A percentile compares a stretch with the other conserved stretches of the same genome.
These are phyloP conservation scores for Salmo trutta DNA, from an alignment of 2,797 vertebrate species.

Conservation along the genomic window DNA sequence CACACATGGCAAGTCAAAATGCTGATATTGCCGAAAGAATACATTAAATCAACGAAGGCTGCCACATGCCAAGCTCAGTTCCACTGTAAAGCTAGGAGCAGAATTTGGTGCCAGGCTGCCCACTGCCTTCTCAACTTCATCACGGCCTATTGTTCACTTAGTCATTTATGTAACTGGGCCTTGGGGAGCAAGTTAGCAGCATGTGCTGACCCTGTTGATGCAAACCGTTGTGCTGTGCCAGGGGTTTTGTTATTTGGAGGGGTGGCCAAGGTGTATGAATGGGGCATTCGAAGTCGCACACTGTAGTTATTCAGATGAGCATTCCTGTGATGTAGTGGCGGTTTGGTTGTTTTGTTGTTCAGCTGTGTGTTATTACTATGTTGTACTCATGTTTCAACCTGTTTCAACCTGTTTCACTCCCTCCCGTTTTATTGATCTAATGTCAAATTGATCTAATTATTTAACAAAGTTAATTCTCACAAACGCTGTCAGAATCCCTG, in stretches of 20 bases:
- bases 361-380: background rate
- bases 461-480: background rate
- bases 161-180: background rate
- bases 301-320: background rate
- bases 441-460: background rate
- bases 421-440: background rate
- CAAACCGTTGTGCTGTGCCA: constrained; percentile 1
- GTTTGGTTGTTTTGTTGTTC: background rate
- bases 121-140: background rate
- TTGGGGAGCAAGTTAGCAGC: background rate
- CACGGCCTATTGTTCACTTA: background rate
- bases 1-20: background rate
- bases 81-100: background rate
- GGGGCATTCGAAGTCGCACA: background rate
- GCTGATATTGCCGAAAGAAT: background rate
- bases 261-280: background rate
- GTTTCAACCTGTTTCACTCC: no score
- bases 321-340: background rate
- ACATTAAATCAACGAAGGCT: background rate
- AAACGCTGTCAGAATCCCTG: no score
- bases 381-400: background rate
- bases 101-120: background rate
- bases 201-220: background rate
- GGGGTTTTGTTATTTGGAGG: background rate
- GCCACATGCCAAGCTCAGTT: background rate